phyloP scores from a whole-genome alignment of 1,140 invertebrate genomes.

The Odontomachus brunneus region DNA sequence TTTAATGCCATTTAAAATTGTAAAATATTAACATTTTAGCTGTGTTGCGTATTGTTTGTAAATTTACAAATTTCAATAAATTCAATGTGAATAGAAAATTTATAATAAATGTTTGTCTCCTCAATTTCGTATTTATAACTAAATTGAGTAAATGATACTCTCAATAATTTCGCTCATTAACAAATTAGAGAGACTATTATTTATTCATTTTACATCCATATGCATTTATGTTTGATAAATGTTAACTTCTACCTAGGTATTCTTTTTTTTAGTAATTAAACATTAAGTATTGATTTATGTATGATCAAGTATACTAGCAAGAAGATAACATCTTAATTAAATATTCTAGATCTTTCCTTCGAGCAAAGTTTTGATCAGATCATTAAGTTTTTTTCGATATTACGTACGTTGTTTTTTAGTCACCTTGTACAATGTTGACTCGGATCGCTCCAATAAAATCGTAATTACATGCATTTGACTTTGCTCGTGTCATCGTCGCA shows the following conservation, averaged over 20 bases:
- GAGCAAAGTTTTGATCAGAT: neutral
- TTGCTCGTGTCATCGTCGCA: neutral
- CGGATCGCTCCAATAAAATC: neutral
- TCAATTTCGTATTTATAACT: too few species aligned
- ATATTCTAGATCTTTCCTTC: neutral
- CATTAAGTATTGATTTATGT: neutral
- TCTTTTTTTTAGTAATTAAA: too few species aligned
- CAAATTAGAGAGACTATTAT: neutral
- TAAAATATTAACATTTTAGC: too few species aligned
- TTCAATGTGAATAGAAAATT: too few species aligned
- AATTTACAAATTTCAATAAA: too few species aligned
- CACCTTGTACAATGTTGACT: neutral
- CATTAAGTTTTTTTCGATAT: conserved; percentile 14
- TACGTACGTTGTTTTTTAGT: neutral
- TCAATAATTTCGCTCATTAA: neutral
- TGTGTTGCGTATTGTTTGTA: too few species aligned
- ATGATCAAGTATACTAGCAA: neutral
- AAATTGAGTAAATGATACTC: neutral
- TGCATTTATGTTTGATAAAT: too few species aligned
- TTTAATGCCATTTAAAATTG: too few species aligned
- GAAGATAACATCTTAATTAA: neutral
- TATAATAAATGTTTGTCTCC: too few species aligned
- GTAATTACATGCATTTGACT: neutral
- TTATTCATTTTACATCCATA: neutral
- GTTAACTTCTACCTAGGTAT: too few species aligned